Conservation (phyloP, 30 jellyfish, hydroid and myxozoan species). For the Rhopilema esculentum region DNA sequence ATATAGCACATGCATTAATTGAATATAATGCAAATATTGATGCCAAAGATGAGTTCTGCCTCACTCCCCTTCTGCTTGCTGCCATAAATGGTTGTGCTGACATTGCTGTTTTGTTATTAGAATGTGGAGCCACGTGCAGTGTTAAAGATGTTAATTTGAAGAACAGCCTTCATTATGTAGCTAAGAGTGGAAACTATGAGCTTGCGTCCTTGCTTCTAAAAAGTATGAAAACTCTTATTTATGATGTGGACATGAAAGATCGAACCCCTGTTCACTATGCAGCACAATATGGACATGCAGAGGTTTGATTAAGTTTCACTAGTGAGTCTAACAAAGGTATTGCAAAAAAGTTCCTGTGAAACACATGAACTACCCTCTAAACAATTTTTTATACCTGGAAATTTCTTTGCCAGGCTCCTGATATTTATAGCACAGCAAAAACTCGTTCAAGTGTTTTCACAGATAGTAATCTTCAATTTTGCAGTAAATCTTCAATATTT, state of each 20-base stretch:
- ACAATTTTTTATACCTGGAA: too few species aligned
- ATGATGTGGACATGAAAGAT: slow-evolving; percentile 30
- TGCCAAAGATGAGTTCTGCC: slow-evolving; percentile 23
- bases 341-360: too few species aligned
- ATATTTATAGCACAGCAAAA: too few species aligned
- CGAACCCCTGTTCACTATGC: slow-evolving; percentile 53
- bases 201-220: slow-evolving; percentile 29
- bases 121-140: slow-evolving; percentile 13
- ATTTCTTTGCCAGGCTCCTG: too few species aligned
- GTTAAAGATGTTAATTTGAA: slow-evolving; percentile 7
- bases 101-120: neutral
- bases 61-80: slow-evolving; percentile 52
- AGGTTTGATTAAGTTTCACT: neutral
- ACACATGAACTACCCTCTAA: too few species aligned
- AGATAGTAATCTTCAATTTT: too few species aligned
- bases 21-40: slow-evolving; percentile 20
- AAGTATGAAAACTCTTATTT: slow-evolving; percentile 9
- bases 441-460: too few species aligned
- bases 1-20: slow-evolving; percentile 2
- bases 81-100: slow-evolving; percentile 3
- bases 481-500: too few species aligned
- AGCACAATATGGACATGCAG: slow-evolving; percentile 26
- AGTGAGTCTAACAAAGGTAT: too few species aligned
- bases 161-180: slow-evolving; percentile 36
- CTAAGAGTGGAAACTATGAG: slow-evolving; percentile 37